Base-by-base conservation (phyloP, 2,797 vertebrate species). In the Hirundo rustica region DNA sequence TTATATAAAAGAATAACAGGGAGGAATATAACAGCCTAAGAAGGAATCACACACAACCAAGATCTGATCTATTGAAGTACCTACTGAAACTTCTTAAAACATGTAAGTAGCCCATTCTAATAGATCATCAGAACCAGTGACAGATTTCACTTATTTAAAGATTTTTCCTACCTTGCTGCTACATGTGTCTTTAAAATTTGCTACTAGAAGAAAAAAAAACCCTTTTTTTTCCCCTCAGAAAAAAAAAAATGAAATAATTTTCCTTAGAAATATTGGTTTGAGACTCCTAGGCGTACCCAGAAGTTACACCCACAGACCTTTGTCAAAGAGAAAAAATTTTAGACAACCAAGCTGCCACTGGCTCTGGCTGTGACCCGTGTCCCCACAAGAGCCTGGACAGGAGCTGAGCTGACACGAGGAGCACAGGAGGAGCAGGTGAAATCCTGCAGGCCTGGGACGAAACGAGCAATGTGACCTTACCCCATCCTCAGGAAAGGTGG, bases 301-400 rank as follows among this genome's bases (percentile, higher is more conserved):
- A 61, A 48, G 48, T 60, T 15, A 11, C n/a, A 32, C 3, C 10
- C 7, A 8, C 4, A 7, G 54, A 53, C 16, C 51, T 89, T 64
- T 64, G 32, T 10, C 40, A 11, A 36, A 38, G 29, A 67, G 15
- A 79, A 18, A 48, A 10, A 48, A 10, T 40, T 40, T 48, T 22
- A 16, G 16, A 64, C 13, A 55, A 7, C 4, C 16, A 1, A 1
- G 40, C 10, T n/a, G 11, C 36, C 11, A 7, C 7, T 0, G 0
- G 18, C 15, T 32, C 36, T 1, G 1, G 13, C 66, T 67, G 21
- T 50, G 53, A 38, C 16, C 3, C 1, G 1, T 38, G 40, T 32
- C 66, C 13, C 36, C 7, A 1, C 12, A 29, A 45, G 2, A 64
- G 36, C 40, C n/a, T 0, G 0, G 3, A 5, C 0, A 0, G 47